Evolutionary conservation across 2,797 vertebrate genomes (phyloP).

Genomic region (Lagodon rhomboides): DNA sequence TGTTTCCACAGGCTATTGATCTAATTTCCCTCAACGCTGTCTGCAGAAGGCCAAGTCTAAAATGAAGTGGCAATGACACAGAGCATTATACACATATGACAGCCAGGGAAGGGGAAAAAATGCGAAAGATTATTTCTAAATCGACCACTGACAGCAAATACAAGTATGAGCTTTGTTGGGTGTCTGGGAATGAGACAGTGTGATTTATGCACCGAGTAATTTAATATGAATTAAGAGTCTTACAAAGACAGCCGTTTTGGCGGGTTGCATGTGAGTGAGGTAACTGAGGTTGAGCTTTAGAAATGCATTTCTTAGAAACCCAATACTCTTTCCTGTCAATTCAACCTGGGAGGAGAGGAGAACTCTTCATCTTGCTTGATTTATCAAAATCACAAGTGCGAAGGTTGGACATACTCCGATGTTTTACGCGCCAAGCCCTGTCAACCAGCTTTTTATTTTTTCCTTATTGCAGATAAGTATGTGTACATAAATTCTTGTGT

Average conservation of each 20-base stretch:
- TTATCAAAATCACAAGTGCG: constrained; percentile 49
- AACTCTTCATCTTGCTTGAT: constrained; percentile 52
- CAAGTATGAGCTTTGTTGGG: constrained; percentile 51
- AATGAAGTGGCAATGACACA: constrained; percentile 52
- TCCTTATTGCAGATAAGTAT: constrained; percentile 11
- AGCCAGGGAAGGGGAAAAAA: constrained; percentile 36
- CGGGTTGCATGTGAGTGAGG: constrained; percentile 55
- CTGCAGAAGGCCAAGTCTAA: constrained; percentile 24
- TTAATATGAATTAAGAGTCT: constrained; percentile 64
- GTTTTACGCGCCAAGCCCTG: constrained; percentile 39
- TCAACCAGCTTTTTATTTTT: constrained; percentile 21
- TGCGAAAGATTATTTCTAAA: constrained; percentile 60
- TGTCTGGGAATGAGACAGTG: constrained; percentile 40
- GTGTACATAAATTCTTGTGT: constrained; percentile 27
- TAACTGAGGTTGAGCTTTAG: constrained; percentile 52
- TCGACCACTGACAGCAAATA: constrained; percentile 58
- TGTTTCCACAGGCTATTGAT: constrained; percentile 39
- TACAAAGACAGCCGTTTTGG: constrained; percentile 63
- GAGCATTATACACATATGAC: constrained; percentile 36
- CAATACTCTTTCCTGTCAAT: constrained; percentile 41
- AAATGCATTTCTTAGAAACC: constrained; percentile 56
- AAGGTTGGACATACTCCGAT: constrained; percentile 40
- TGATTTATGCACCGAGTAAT: constrained; percentile 70
- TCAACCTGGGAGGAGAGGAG: constrained; percentile 36
- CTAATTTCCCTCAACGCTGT: constrained; percentile 38